Base-by-base conservation (phyloP, 2,888 invertebrate species). In the Erannis defoliaria region DNA sequence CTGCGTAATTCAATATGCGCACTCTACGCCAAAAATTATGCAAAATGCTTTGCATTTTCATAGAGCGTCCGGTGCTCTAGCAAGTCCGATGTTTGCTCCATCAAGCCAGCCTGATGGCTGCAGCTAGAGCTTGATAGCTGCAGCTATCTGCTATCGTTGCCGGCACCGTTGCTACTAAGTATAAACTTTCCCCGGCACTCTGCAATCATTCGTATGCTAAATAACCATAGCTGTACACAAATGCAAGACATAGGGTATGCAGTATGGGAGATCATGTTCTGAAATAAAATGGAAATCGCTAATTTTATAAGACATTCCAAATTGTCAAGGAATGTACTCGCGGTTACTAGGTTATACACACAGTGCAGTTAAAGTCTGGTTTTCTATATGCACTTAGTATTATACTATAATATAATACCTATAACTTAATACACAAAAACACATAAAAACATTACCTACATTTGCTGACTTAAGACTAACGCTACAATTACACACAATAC, bases 201-300 rank as follows among this genome's bases (percentile, higher is more conserved):
- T 38, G 54, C 55, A 67, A 67, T 69, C 65, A 64, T 69, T 67
- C 67, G 60, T 66, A 67, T 67, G 66, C 66, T 60, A 70, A 66
- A 65, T 67, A 67, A 58, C 62, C 48, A 57, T 66, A 48, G 14
- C 37, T 51, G 55, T 53, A 57, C 48, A 42, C 56, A 53, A 53
- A 57, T 53, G 16, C 37, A 42, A 16, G 48, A 62, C 42, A 9
- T 6, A 10, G 1, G 6, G 26, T 10, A 19, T 8, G 18, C 51
- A 62, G 62, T 62, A 57, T 14, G 53, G 29, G 29, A 42, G 4
- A 14, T 31, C 12, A 31, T 31, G 6, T 31, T 31, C 6, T 31
- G n/a, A n/a, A n/a, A n/a, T n/a, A n/a, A n/a, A n/a, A n/a, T n/a
- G n/a, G n/a, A n/a, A n/a, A n/a, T n/a, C n/a, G n/a, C n/a, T n/a